Conservation (phyloP, 2,888 invertebrate genomes). For the Sepiola atlantica region DNA sequence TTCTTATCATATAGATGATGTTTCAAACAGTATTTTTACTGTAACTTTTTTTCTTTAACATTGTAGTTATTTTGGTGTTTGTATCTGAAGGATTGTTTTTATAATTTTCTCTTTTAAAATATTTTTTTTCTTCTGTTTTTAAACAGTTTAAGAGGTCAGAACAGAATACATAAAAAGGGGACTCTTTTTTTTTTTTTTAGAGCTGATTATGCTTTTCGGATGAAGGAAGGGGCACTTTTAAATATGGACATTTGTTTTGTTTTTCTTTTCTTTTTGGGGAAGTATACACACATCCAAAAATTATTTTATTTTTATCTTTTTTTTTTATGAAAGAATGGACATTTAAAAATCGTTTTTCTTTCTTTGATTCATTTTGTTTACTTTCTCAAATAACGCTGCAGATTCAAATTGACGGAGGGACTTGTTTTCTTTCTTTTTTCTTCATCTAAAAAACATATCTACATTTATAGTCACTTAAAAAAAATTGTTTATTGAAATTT, state of each 20-base stretch:
- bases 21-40: not conserved
- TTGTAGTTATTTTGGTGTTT: not conserved
- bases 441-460: not conserved
- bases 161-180: not conserved
- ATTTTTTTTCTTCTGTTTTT: not conserved
- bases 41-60: not conserved
- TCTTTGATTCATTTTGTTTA: not conserved
- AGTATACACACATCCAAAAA: not conserved
- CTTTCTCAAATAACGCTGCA: not conserved
- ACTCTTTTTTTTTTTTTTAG: not conserved
- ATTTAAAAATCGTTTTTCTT: too few relatives aligned
- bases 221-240: not conserved
- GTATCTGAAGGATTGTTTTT: not conserved
- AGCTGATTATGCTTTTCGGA: too few relatives aligned
- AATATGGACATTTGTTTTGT: not conserved
- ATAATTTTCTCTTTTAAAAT: not conserved
- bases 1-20: too few relatives aligned
- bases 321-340: too few relatives aligned
- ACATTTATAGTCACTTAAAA: not conserved
- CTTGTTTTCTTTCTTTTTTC: not conserved
- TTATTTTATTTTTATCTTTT: too few relatives aligned
- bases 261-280: not conserved
- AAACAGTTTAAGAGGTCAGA: not conserved
- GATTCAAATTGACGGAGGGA: not conserved
- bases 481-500: not conserved